Evolutionary conservation across 2,888 invertebrate species (phyloP), one percentile per base, ranked within the genome.

Genomic region (Hesperia comma): DNA sequence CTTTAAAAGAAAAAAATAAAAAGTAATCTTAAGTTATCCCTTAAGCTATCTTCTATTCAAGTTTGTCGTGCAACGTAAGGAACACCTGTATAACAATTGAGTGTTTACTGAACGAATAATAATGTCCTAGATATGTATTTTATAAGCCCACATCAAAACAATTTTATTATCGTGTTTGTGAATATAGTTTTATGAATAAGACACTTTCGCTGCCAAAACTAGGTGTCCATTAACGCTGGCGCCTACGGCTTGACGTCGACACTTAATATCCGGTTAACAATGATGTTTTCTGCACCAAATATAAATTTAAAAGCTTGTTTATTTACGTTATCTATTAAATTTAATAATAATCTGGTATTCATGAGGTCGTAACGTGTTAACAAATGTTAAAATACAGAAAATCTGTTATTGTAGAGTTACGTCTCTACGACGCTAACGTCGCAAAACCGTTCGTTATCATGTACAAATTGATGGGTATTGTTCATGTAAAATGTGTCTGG

Each of bases 221-320:
- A 63, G 63, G 63, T 49, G 63, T 63, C 56, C 56, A 63, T 63
- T 63, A 63, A 56, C 41, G 19, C 56, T 56, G 63, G 63, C 63
- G 63, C 63, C 63, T 62, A 56, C 55, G 32, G 19, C 12, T 56
- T 63, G 49, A 57, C 57, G 63, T 63, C 46, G 3, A 37, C 56
- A 17, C 7, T 57, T 57, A 49, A 40, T 57, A 40, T 57, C 57
- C 63, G 63, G 51, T 19, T 0, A 15, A 37, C 55, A 37, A 33
- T 63, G 26, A 56, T 57, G 57, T 63, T 26, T 63, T 63, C 63
- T 19, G 54, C 15, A 46, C 19, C n/a, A 55, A 40, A 55, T 40
- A 49, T 15, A 51, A 26, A 63, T 63, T 57, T 56, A 40, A 40
- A 8, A 8, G 37, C 54, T 57, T 55, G 37, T 63, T 63, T 63